Base-by-base conservation (phyloP, 1,140 invertebrate genomes). In the Lepidostoma basale region DNA sequence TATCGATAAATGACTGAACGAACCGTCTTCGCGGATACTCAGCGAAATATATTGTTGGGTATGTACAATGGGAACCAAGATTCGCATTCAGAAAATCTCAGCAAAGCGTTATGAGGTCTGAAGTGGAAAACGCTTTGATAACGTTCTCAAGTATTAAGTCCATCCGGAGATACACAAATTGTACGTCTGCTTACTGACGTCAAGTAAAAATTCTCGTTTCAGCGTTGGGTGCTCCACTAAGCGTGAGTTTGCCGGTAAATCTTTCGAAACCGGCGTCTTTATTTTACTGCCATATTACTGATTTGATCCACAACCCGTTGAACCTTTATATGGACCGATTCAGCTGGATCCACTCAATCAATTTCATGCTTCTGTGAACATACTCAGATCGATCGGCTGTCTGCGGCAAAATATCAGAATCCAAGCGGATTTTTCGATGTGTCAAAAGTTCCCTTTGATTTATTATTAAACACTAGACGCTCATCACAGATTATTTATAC, bases 271-370 rank as follows among this genome's bases (percentile, higher is more conserved):
- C 18, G 45, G 45, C n/a, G 45, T 49, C 45, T 18, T 49, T 49
- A 23, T 49, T 49, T 49, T 49, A 4, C 45, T 25, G 45, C 45
- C 45, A 22, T 23, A 23, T 49, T 49, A 5, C 45, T 49, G 12
- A 22, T 42, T 36, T n/a, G 58, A 47, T 44, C 30, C 14, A 16
- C 20, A 16, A 44, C 30, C 18, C 14, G n/a, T 54, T 20, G 28
- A 62, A 18, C 52, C 52, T 16, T 56, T 33, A 56, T 56, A 56
- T 56, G 25, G 28, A 16, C 14, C 25, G 47, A 33, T 47, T 69
- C 67, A 54, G 47, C 63, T 47, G 30, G 56, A 70, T 70, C 68
- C 68, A 70, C 68, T 70, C 68, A 70, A 70, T 70, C 68, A 70
- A 70, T 70, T 70, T 70, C 62, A 66, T 70, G 63, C 62, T 26